Percentiles rank a stretch among this genome's conserved stretches.
Evolutionary conservation across 2,797 vertebrate species (phyloP).

Genomic region (Dermochelys coriacea): DNA sequence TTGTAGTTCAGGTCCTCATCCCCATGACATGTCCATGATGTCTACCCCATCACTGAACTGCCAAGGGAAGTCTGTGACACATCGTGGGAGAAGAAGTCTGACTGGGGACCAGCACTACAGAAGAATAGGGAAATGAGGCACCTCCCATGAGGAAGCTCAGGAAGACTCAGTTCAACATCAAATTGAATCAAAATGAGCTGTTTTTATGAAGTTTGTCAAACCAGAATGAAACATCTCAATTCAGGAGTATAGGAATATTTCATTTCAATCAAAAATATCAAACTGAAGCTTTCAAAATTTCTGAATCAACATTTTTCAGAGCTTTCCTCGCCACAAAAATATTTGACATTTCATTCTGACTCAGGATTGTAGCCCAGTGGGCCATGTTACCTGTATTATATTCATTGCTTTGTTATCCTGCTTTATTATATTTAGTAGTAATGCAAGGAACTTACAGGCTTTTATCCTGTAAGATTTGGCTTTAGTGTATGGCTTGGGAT

Average conservation of each 20-base stretch:
- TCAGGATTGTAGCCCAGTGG: background rate
- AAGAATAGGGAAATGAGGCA: background rate
- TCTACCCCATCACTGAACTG: background rate
- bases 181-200: background rate
- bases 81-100: background rate
- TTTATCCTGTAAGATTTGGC: no score
- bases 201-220: constrained; percentile 24
- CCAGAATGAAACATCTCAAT: constrained; percentile 52
- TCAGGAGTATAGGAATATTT: background rate
- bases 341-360: background rate
- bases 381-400: no score
- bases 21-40: background rate
- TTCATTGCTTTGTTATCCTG: no score
- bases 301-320: constrained; percentile 7
- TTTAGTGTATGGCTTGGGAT: no score
- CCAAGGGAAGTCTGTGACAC: background rate
- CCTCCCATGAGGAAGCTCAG: fast-evolving
- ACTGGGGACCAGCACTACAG: background rate
- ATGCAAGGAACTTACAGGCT: no score
- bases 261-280: background rate
- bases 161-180: constrained; percentile 29
- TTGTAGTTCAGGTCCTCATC: background rate
- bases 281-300: constrained; percentile 3
- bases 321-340: constrained; percentile 10
- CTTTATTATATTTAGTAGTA: no score